Evolutionary conservation across 2,113 vertebrate genomes (phyloP).

Genomic region (Onychostruthus taczanowskii): DNA sequence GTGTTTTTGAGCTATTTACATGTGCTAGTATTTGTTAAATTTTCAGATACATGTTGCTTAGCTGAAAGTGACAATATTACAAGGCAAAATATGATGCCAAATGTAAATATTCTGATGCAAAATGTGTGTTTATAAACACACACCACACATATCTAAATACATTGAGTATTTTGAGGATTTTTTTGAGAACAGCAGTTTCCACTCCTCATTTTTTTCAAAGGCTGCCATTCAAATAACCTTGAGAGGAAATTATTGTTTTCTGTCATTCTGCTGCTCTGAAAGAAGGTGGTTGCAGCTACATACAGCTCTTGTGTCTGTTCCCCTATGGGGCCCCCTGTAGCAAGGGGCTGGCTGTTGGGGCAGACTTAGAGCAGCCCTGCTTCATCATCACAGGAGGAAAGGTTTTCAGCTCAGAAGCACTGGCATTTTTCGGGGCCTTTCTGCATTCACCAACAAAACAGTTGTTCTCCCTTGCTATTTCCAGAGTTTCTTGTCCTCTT

Average conservation of each 20-base stretch:
- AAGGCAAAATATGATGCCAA: not conserved
- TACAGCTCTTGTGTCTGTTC: not conserved
- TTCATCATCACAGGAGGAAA: fast-evolving
- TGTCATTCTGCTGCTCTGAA: not conserved
- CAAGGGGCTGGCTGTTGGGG: not conserved
- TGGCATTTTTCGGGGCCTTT: not conserved
- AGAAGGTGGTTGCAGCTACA: not conserved
- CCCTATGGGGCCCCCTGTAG: not conserved
- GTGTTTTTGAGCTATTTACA: not conserved
- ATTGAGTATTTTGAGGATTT: not conserved
- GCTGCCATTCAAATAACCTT: not conserved
- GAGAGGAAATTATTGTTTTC: not conserved
- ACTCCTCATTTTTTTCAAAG: not conserved
- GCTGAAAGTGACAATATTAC: not conserved
- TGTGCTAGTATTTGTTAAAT: not conserved
- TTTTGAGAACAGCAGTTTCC: not conserved
- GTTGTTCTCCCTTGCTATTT: not conserved
- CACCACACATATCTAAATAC: not conserved
- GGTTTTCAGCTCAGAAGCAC: not conserved
- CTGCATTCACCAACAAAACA: not conserved
- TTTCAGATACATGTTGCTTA: not conserved
- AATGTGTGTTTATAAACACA: not conserved
- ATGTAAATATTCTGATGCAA: not conserved
- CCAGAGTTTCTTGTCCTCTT: not conserved
- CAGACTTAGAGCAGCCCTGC: fast-evolving